phyloP scores from a whole-genome alignment of 2,888 invertebrate genomes.

The Bembecia ichneumoniformis region DNA sequence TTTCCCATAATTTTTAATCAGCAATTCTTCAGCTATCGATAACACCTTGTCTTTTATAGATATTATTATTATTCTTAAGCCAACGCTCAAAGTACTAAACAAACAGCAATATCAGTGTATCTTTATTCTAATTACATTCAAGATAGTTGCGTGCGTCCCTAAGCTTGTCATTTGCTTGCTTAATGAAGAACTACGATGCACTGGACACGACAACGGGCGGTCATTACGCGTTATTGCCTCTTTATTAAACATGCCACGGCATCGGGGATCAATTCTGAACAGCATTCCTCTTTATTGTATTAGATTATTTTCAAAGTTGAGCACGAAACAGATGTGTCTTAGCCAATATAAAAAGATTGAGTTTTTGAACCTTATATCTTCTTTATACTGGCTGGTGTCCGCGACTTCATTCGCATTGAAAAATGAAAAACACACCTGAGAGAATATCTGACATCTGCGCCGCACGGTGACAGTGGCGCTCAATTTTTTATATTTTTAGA shows the following conservation, averaged over 20 bases:
- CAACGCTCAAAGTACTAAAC: not conserved
- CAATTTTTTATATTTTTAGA: no score
- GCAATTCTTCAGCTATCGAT: no score
- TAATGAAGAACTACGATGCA: not conserved
- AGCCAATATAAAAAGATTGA: no score
- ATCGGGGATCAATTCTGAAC: constrained; percentile 13
- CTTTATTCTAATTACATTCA: not conserved
- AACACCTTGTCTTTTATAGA: no score
- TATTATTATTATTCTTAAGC: no score
- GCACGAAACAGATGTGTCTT: not conserved
- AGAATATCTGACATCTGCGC: no score
- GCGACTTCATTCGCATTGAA: no score
- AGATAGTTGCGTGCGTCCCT: not conserved
- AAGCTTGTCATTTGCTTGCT: not conserved
- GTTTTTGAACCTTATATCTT: no score
- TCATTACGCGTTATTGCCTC: constrained; percentile 26
- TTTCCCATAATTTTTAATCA: no score
- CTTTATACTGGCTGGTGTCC: no score
- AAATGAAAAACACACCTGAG: no score
- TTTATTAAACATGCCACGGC: constrained; percentile 28
- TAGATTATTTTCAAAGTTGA: constrained; percentile 6
- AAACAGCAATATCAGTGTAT: not conserved
- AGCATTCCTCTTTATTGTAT: constrained; percentile 14
- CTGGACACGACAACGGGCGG: constrained; percentile 13
- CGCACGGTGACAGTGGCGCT: no score